Percentiles rank a stretch among this genome's conserved stretches.
Conservation (phyloP, 2,113 vertebrate genomes). For the Lepidothrix coronata region DNA sequence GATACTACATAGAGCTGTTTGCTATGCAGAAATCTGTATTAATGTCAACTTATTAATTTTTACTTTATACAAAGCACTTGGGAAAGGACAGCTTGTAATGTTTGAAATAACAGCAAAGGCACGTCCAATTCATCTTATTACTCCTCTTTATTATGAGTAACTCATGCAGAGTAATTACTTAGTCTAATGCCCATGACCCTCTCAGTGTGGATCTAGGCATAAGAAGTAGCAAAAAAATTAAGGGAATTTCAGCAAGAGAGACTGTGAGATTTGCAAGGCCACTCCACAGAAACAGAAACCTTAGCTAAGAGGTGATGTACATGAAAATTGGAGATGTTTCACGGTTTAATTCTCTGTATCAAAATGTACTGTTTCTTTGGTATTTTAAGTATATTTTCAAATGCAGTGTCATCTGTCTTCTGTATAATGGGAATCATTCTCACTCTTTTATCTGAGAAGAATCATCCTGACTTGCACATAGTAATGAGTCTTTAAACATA, state of each 20-base stretch:
- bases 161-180: not conserved
- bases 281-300: not conserved
- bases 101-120: not conserved
- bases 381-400: not conserved
- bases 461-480: not conserved
- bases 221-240: not conserved
- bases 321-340: not conserved
- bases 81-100: not conserved
- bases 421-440: not conserved
- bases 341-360: not conserved
- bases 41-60: constrained; percentile 8
- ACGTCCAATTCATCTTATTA: not conserved
- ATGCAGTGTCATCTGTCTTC: not conserved
- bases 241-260: not conserved
- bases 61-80: not conserved
- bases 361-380: not conserved
- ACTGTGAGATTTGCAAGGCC: not conserved
- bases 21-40: not conserved
- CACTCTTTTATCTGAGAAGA: not conserved
- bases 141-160: not conserved
- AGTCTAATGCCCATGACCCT: accelerated
- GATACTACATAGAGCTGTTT: not conserved
- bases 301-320: not conserved
- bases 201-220: not conserved
- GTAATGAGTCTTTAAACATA: not conserved